phyloP scores from a whole-genome alignment of 2,797 vertebrate genomes.

The Pagetopsis macropterus region DNA sequence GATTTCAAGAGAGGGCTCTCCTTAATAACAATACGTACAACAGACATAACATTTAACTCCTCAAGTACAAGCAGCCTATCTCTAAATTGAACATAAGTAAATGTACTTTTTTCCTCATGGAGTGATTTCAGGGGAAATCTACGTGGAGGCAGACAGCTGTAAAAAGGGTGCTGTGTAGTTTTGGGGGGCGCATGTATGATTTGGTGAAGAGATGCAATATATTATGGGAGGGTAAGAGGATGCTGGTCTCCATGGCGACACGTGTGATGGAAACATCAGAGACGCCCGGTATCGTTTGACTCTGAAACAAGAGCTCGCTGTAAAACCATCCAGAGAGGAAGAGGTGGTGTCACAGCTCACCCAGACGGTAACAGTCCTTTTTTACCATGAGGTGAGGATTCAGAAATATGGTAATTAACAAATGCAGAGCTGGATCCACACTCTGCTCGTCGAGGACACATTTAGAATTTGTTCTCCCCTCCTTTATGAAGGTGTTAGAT shows the following conservation, averaged over 20 bases:
- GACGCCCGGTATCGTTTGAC: conserved; percentile 52
- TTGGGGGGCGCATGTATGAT: conserved; percentile 39
- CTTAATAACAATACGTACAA: too few species aligned
- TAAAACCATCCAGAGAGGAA: conserved; percentile 51
- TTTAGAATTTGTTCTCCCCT: conserved; percentile 4
- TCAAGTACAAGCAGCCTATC: too few species aligned
- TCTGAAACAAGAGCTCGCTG: conserved; percentile 41
- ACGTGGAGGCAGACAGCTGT: conserved; percentile 3
- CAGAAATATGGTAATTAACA: conserved; percentile 31
- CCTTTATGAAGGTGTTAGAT: not conserved
- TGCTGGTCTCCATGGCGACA: conserved; percentile 76
- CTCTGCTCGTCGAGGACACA: conserved; percentile 1
- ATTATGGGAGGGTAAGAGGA: conserved; percentile 28
- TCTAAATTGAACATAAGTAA: too few species aligned
- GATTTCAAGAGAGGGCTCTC: too few species aligned
- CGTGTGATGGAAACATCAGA: conserved; percentile 67
- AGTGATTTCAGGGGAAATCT: conserved; percentile 21
- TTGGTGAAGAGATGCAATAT: conserved; percentile 41
- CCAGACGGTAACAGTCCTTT: not conserved
- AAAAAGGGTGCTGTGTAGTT: conserved; percentile 21
- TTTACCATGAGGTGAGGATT: conserved; percentile 11
- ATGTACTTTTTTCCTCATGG: too few species aligned
- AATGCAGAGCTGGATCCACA: conserved; percentile 27
- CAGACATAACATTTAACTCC: too few species aligned
- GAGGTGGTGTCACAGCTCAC: conserved; percentile 29